Evolutionary conservation across 2,113 vertebrate species (phyloP).

Genomic region (Cromileptes altivelis): DNA sequence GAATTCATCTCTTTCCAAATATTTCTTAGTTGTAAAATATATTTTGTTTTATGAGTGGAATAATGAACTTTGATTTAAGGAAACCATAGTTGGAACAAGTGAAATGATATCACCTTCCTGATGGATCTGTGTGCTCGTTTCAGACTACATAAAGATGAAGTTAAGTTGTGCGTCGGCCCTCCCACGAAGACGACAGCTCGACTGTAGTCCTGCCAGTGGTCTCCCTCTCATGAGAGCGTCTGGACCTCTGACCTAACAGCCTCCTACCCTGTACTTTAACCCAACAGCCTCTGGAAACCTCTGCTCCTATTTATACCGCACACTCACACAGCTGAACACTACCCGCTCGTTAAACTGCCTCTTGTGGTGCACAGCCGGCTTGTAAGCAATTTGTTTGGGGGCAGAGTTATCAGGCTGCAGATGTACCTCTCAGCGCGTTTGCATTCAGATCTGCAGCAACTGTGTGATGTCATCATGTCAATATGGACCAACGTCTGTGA

Average conservation of each 20-base stretch:
- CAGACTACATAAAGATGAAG: constrained; percentile 16
- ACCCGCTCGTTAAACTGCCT: constrained; percentile 8
- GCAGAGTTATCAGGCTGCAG: constrained; percentile 6
- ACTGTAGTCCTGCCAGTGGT: constrained; percentile 7
- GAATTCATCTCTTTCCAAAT: too few relatives aligned
- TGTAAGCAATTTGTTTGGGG: constrained; percentile 32
- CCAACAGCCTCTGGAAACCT: constrained; percentile 19
- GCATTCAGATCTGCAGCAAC: constrained; percentile 21
- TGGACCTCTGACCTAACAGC: constrained; percentile 46
- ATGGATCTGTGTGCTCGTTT: not conserved
- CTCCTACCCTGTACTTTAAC: constrained; percentile 41
- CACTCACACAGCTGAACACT: constrained; percentile 9
- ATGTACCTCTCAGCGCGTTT: not conserved
- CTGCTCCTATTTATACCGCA: constrained; percentile 22
- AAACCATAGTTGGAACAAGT: not conserved
- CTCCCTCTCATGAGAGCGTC: constrained; percentile 12
- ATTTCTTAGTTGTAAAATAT: not conserved
- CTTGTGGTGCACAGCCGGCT: not conserved
- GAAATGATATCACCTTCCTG: not conserved
- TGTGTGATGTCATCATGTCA: too few relatives aligned
- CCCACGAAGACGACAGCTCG: constrained; percentile 1
- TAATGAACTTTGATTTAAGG: too few relatives aligned
- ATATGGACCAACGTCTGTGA: too few relatives aligned
- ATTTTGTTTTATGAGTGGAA: too few relatives aligned
- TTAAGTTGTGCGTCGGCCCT: not conserved